Evolutionary conservation across 2,797 vertebrate genomes (phyloP), one percentile per base, ranked within the genome.

Genomic region (Rhinatrema bivittatum): DNA sequence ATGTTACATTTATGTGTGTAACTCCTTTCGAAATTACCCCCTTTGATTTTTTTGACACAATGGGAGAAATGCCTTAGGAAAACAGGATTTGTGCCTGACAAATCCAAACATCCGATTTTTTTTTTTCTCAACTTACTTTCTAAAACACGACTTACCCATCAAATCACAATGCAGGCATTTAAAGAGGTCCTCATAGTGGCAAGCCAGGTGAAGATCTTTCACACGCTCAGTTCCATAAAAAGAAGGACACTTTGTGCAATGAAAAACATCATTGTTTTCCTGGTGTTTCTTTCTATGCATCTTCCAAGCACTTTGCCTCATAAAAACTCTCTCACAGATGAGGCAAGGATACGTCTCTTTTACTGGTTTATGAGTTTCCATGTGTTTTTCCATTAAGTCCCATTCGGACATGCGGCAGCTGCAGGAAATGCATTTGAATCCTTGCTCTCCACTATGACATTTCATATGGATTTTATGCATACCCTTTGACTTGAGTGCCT

Each of bases 361-460:
- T 20, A 53, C 15, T n/a, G 2, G 10, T 10, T 50, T 43, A 20
- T 46, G 55, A 14, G 42, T 42, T 39, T 49, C 68, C 53, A 79
- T 76, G 30, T 76, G 60, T 11, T 42, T 62, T 57, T 82, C 72
- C 64, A 72, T 68, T 39, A 63, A 58, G 10, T 41, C 49, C 73
- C 67, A 79, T 6, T 66, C 60, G 21, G 41, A 45, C 1, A 59
- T 13, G 1, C 2, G 44, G 52, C 42, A 53, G 35, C 55, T 41
- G 32, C 79, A 82, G 54, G 26, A 46, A 19, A 74, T 8, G 4
- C 70, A 71, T 23, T 45, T 28, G 42, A 82, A 84, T n/a, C 39
- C 53, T 20, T 9, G 2, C 12, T 53, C 39, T n/a, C 52, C 39
- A 11, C 58, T 41, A 16, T 30, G 50, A 48, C 42, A 51, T 29